Base-by-base conservation (phyloP, 2,888 invertebrate genomes). In the Dryomyza anilis region DNA sequence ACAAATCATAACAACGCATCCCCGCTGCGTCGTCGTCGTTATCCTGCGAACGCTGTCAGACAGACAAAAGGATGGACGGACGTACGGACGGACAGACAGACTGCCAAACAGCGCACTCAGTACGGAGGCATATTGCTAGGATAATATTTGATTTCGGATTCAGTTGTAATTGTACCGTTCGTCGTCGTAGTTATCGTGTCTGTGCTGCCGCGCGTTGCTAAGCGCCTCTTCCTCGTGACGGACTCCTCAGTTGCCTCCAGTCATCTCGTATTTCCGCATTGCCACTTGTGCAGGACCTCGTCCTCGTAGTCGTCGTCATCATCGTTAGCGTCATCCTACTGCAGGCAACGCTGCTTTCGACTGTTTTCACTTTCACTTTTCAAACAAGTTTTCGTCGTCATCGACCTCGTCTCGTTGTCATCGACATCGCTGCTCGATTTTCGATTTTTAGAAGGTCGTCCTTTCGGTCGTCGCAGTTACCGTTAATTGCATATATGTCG, bases 161-260 rank as follows among this genome's bases (percentile, higher is more conserved):
- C 84, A 83, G 83, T 83, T 83, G 82, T 82, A 83, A 82, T 83
- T 84, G 81, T 81, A 81, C 83, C 83, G 83, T 83, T 75, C 82
- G 77, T 76, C 81, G 79, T 78, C 71, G 81, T 76, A 78, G 78
- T 75, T 73, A 69, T 65, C 66, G 68, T 63, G 43, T 58, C 60
- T 63, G 53, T 55, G 63, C 45, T n/a, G n/a, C n/a, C n/a, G n/a
- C n/a, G n/a, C 62, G 82, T 82, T 82, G 81, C 82, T 81, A 82
- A 75, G 82, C 73, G 63, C 69, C 19, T n/a, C 19, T 33, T 39
- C 39, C 39, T 10, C 33, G 29, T 8, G 29, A 16, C 39, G 30
- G 19, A 27, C 2, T 25, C 25, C 21, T 12, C 48, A 23, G 19
- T 4, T 12, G 14, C 55, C 16, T 14, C 36, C 33, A 55, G 14